Evolutionary conservation across 2,888 invertebrate species (phyloP).

Genomic region (Pollenia amentaria): DNA sequence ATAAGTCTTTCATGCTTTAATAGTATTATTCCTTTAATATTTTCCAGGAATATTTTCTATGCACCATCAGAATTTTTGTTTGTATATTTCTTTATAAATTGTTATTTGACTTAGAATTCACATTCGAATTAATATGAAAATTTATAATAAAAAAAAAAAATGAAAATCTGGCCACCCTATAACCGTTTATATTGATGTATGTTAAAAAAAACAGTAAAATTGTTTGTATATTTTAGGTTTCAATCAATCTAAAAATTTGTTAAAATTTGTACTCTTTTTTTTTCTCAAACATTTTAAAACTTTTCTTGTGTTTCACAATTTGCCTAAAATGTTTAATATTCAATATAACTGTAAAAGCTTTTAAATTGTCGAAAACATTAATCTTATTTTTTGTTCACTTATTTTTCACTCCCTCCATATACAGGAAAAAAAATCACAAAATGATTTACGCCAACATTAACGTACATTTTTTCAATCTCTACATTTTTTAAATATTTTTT

Average conservation of each 20-base stretch:
- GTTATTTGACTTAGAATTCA: too few relatives aligned
- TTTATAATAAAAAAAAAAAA: too few relatives aligned
- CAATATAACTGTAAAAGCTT: slow-evolving; percentile 64
- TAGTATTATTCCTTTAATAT: too few relatives aligned
- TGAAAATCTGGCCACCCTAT: slow-evolving; percentile 6
- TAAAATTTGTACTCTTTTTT: slow-evolving; percentile 15
- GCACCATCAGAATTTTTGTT: too few relatives aligned
- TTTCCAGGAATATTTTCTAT: too few relatives aligned
- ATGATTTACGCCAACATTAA: slow-evolving; percentile 66
- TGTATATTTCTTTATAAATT: too few relatives aligned
- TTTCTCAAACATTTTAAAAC: neutral
- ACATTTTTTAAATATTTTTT: slow-evolving; percentile 30
- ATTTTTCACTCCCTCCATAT: neutral
- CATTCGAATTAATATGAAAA: too few relatives aligned
- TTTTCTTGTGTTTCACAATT: neutral
- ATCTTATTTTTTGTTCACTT: slow-evolving; percentile 56
- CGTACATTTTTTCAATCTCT: slow-evolving; percentile 46
- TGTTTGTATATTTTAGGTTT: neutral
- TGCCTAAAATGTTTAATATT: slow-evolving; percentile 60
- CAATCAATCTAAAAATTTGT: neutral
- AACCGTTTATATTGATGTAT: neutral
- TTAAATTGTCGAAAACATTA: slow-evolving; percentile 73
- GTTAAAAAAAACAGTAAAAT: too few relatives aligned
- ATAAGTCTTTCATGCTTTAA: too few relatives aligned
- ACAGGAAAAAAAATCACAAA: slow-evolving; percentile 55